A percentile compares a stretch with the other conserved stretches of the same genome.
Conservation (phyloP, 2,797 vertebrate genomes). For the Hippopotamyrus pictus region DNA sequence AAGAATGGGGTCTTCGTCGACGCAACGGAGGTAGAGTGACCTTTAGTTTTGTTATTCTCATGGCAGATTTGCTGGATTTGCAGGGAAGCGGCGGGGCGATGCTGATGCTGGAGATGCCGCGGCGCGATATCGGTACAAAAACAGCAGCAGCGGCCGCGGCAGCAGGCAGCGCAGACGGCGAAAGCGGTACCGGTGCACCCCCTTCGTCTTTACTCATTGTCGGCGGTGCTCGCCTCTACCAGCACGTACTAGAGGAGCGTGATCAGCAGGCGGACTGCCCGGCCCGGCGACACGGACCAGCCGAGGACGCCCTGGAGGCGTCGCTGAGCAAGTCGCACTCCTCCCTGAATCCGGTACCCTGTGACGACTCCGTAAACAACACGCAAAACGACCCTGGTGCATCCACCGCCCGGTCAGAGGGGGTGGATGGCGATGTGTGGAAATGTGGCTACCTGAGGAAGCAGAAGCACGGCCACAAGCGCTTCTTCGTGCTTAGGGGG, state of each 20-base stretch:
- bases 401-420: slow-evolving; percentile 45
- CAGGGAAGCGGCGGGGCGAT: slow-evolving; percentile 61
- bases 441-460: slow-evolving; percentile 90
- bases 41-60: slow-evolving; percentile 48
- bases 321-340: slow-evolving; percentile 49
- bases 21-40: slow-evolving; percentile 58
- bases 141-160: slow-evolving; percentile 32
- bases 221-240: slow-evolving; percentile 59
- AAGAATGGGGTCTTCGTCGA: slow-evolving; percentile 67
- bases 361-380: slow-evolving; percentile 51
- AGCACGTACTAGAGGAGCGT: slow-evolving; percentile 51
- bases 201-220: slow-evolving; percentile 61
- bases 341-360: slow-evolving; percentile 49
- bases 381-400: slow-evolving; percentile 46
- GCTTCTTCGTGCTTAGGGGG: slow-evolving; percentile 90
- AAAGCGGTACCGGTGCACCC: slow-evolving; percentile 62
- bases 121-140: slow-evolving; percentile 54
- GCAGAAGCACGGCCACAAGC: slow-evolving; percentile 89
- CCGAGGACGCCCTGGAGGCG: slow-evolving; percentile 51
- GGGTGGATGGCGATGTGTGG: slow-evolving; percentile 72
- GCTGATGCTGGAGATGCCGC: slow-evolving; percentile 64
- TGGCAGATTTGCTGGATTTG: slow-evolving; percentile 66
- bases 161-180: slow-evolving; percentile 48
- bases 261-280: slow-evolving; percentile 41
- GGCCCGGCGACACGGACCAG: slow-evolving; percentile 46